Conservation (phyloP, 2,113 vertebrate genomes). For the Sula dactylatra region DNA sequence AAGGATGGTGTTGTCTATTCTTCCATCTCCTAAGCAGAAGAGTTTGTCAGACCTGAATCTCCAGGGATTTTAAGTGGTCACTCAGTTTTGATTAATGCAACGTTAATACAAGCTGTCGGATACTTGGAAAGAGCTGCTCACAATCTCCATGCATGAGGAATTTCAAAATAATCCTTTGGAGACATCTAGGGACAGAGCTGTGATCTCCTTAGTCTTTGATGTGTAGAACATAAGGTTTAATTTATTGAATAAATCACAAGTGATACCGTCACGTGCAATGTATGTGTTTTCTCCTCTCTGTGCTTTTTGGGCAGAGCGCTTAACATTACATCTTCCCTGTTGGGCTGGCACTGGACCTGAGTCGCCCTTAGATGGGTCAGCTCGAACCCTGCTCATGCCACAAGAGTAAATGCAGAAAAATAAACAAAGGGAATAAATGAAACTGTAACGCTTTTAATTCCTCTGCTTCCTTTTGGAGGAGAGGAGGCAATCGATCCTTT, state of each 20-base stretch:
- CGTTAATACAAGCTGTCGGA: neutral
- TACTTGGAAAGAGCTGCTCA: neutral
- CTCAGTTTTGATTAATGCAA: neutral
- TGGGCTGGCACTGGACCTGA: neutral
- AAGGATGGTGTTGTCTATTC: neutral
- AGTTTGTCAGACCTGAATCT: neutral
- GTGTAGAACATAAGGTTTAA: neutral
- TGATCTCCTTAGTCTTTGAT: neutral
- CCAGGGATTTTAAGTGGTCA: neutral
- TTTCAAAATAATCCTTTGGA: neutral
- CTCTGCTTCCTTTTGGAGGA: neutral
- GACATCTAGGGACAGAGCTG: neutral
- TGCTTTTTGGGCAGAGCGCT: neutral
- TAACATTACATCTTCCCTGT: neutral
- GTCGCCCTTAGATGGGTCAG: neutral
- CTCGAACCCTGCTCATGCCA: accelerated
- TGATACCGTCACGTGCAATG: neutral
- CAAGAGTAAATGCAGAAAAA: neutral
- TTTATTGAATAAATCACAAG: neutral
- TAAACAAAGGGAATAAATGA: neutral
- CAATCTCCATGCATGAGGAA: neutral
- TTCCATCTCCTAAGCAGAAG: neutral
- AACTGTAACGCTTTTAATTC: neutral
- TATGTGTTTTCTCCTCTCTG: neutral
- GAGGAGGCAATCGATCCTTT: neutral